A percentile compares a stretch with the other conserved stretches of the same genome.
Conservation (phyloP, 2,113 vertebrate species). For the Nibea albiflora region DNA sequence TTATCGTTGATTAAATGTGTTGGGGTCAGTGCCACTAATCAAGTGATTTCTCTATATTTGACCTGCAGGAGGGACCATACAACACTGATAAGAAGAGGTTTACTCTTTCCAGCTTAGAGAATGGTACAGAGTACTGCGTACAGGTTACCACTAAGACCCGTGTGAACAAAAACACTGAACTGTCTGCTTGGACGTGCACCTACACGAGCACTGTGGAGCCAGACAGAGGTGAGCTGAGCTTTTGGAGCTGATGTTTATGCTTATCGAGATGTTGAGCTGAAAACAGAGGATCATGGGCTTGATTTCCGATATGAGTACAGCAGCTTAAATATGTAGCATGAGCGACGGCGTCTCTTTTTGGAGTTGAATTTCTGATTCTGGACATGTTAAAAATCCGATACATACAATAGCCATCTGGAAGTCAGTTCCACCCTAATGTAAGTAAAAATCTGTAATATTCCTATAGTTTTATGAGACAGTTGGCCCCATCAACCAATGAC, state of each 20-base stretch:
- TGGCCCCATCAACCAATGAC: too few species aligned
- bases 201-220: constrained; percentile 43
- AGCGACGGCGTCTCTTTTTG: not conserved
- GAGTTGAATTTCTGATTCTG: too few species aligned
- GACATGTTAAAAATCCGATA: too few species aligned
- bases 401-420: too few species aligned
- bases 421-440: too few species aligned
- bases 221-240: constrained; percentile 54
- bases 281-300: not conserved
- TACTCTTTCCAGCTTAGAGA: constrained; percentile 33
- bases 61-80: accelerated
- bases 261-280: not conserved
- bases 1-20: too few species aligned
- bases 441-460: too few species aligned
- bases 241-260: not conserved
- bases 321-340: not conserved
- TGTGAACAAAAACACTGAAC: accelerated
- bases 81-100: accelerated
- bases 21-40: too few species aligned
- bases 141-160: accelerated
- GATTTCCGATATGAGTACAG: not conserved
- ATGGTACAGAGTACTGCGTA: constrained; percentile 70
- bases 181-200: constrained; percentile 64
- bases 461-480: too few species aligned
- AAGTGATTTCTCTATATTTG: not conserved